These are phyloP conservation scores for Tryphoninae sp. DNA, from an alignment of 2,888 invertebrate genomes.

Conservation along the genomic window DNA sequence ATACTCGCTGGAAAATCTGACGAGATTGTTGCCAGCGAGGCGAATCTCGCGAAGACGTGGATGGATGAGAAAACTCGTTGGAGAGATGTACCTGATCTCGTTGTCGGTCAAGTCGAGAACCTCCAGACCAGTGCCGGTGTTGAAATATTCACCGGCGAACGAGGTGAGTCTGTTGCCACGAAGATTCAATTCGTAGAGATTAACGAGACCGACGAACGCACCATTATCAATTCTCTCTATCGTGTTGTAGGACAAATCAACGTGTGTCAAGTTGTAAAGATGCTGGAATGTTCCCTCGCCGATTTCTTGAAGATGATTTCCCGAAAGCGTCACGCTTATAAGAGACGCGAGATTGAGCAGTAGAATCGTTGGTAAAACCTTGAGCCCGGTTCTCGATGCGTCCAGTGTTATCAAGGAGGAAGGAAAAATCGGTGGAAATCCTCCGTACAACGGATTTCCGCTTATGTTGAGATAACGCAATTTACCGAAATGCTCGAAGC, in stretches of 20 bases:
- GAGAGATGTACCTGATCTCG: conserved; percentile 91
- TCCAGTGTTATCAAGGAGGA: conserved; percentile 86
- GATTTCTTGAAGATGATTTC: conserved; percentile 89
- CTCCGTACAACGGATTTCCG: conserved; percentile 88
- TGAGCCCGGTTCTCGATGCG: conserved; percentile 88
- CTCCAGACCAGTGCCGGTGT: conserved; percentile 91
- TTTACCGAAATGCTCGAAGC: conserved; percentile 86
- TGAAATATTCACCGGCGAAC: conserved; percentile 93
- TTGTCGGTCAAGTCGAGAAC: conserved; percentile 91
- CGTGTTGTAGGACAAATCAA: conserved; percentile 91
- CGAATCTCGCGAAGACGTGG: conserved; percentile 88
- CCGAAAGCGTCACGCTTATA: conserved; percentile 86
- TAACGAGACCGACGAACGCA: conserved; percentile 90
- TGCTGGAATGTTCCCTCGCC: conserved; percentile 90
- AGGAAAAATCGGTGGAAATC: conserved; percentile 84
- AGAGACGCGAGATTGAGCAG: conserved; percentile 87
- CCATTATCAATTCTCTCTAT: conserved; percentile 89
- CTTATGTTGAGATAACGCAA: conserved; percentile 90
- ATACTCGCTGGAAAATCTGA: conserved; percentile 92
- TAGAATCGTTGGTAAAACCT: conserved; percentile 88
- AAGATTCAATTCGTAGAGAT: conserved; percentile 87
- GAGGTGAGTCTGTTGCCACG: conserved; percentile 90
- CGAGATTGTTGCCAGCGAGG: conserved; percentile 90
- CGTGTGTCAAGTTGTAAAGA: conserved; percentile 87
- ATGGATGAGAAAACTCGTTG: conserved; percentile 93